Evolutionary conservation across 2,888 invertebrate species (phyloP).

Genomic region (Leptinotarsa rubiginosa): DNA sequence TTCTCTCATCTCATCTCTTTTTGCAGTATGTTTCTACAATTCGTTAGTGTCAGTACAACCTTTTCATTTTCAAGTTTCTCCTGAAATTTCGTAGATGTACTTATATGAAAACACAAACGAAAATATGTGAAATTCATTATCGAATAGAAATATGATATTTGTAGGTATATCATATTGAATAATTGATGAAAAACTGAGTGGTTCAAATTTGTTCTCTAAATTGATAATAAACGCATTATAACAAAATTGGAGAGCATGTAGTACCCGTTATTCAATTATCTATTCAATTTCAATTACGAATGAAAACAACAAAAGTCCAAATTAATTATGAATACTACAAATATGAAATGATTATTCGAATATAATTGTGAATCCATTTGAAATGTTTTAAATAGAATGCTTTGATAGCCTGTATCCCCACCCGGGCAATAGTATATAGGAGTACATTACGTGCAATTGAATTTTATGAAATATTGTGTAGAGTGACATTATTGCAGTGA

Average conservation of each 20-base stretch:
- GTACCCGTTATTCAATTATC: not conserved
- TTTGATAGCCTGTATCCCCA: not conserved
- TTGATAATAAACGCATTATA: constrained; percentile 1
- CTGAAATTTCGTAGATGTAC: too few relatives aligned
- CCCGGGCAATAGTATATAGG: not conserved
- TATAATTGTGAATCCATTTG: constrained; percentile 1
- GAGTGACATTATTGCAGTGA: not conserved
- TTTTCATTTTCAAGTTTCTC: too few relatives aligned
- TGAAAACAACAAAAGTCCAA: constrained; percentile 17
- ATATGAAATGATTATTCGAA: not conserved
- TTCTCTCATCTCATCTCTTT: too few relatives aligned
- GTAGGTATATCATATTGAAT: too few relatives aligned
- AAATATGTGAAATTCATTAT: too few relatives aligned
- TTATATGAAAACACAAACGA: too few relatives aligned
- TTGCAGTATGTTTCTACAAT: too few relatives aligned
- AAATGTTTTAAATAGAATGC: not conserved
- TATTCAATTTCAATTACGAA: constrained; percentile 3
- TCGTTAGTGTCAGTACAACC: too few relatives aligned
- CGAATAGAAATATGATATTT: too few relatives aligned
- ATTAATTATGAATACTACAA: constrained; percentile 5
- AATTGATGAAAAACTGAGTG: not conserved
- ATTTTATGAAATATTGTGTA: not conserved
- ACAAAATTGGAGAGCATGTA: not conserved
- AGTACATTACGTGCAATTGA: not conserved
- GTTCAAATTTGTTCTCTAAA: not conserved